phyloP scores from a whole-genome alignment of 2,797 vertebrate genomes.

The Notolabrus celidotus region DNA sequence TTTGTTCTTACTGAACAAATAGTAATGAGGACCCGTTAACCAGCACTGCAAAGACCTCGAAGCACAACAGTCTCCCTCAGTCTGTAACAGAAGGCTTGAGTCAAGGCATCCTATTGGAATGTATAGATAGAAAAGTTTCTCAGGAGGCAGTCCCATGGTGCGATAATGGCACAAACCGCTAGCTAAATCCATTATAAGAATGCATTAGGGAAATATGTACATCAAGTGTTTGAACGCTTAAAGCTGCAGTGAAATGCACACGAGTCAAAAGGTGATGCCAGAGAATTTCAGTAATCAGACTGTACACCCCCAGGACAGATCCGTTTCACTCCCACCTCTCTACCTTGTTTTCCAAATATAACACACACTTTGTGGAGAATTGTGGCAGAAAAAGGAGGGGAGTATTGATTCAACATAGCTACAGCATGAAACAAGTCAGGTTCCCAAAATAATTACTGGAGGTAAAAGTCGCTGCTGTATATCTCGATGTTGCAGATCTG shows the following conservation, averaged over 20 bases:
- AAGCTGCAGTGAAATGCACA: constrained; percentile 45
- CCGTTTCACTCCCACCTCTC: neutral
- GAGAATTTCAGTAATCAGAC: constrained; percentile 24
- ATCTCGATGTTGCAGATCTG: constrained; percentile 9
- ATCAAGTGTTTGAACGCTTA: constrained; percentile 53
- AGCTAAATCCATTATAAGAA: constrained; percentile 53
- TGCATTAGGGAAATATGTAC: constrained; percentile 70
- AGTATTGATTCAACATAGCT: neutral
- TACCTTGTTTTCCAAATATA: constrained; percentile 13
- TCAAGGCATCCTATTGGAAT: constrained; percentile 87
- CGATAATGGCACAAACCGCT: constrained; percentile 61
- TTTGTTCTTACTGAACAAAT: constrained; percentile 43
- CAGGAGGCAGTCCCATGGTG: constrained; percentile 77
- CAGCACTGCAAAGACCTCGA: constrained; percentile 43
- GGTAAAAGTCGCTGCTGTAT: neutral
- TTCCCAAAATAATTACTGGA: neutral
- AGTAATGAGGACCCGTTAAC: constrained; percentile 31
- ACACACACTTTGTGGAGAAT: neutral
- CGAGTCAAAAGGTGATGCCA: constrained; percentile 29
- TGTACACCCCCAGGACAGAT: constrained; percentile 9
- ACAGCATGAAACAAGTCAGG: constrained; percentile 4
- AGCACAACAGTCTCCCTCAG: constrained; percentile 48
- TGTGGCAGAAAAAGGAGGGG: neutral
- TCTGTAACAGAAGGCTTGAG: constrained; percentile 62
- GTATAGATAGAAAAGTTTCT: constrained; percentile 80